These are phyloP conservation scores for Hippocampus guttulatus DNA, from an alignment of 2,113 vertebrate species.

Conservation along the genomic window DNA sequence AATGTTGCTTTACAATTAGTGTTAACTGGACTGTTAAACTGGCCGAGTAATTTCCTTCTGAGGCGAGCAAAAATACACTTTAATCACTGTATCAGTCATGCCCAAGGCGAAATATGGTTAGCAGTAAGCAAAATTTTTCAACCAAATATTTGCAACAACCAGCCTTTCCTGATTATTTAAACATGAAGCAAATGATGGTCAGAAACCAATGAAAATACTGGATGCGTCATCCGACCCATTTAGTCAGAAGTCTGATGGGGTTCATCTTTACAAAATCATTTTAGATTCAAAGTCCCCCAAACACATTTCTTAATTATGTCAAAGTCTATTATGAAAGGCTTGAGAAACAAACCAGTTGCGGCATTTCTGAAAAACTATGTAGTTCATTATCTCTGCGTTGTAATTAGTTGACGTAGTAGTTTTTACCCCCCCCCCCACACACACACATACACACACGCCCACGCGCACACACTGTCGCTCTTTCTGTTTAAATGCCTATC, in stretches of 20 bases:
- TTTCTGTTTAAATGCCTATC: conserved; percentile 64
- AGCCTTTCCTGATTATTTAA: neutral
- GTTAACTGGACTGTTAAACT: conserved; percentile 56
- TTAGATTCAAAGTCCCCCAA: conserved; percentile 17
- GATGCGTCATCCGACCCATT: neutral
- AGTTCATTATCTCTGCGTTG: conserved; percentile 41
- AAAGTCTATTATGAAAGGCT: neutral
- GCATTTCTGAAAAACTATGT: conserved; percentile 29
- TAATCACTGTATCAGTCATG: conserved; percentile 32
- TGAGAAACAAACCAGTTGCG: conserved; percentile 18
- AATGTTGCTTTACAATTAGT: conserved; percentile 55
- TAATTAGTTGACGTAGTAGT: conserved; percentile 56
- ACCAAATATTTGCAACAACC: neutral
- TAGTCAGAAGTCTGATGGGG: neutral
- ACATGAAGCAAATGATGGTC: neutral
- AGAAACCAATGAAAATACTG: neutral
- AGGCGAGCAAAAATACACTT: conserved; percentile 39
- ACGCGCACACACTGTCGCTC: conserved; percentile 26
- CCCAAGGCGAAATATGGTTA: neutral
- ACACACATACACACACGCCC: too few species aligned
- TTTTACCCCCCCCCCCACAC: conserved; percentile 45
- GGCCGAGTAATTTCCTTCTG: conserved; percentile 40
- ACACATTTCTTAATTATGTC: conserved; percentile 27
- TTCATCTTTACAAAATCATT: neutral
- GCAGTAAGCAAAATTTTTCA: conserved; percentile 7